Percentiles rank a stretch among this genome's conserved stretches.
These are phyloP conservation scores for Xiphophorus birchmanni DNA, from an alignment of 2,797 vertebrate genomes.

Conservation along the genomic window DNA sequence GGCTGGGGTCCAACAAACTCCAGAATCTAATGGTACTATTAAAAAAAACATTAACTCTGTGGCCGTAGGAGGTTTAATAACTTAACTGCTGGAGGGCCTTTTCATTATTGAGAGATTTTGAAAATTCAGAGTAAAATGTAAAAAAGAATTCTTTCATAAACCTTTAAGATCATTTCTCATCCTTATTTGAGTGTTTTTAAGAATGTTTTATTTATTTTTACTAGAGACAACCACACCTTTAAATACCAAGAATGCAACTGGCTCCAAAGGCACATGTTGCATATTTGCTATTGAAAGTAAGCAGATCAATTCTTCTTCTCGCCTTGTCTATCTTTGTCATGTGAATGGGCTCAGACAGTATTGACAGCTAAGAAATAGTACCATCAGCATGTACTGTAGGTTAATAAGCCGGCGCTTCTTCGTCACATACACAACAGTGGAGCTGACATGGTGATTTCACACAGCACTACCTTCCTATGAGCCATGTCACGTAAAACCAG, in stretches of 20 bases:
- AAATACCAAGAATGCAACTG: not conserved
- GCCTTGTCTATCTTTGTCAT: not conserved
- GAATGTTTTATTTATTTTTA: not conserved
- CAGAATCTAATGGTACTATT: not conserved
- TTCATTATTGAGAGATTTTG: not conserved
- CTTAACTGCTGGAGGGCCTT: not conserved
- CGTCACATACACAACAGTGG: slow-evolving; percentile 11
- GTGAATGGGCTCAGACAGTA: slow-evolving; percentile 25
- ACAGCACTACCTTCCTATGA: slow-evolving; percentile 36
- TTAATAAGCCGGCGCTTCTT: slow-evolving; percentile 25
- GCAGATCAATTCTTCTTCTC: slow-evolving; percentile 5
- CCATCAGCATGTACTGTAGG: slow-evolving; percentile 23
- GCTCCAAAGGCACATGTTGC: not conserved
- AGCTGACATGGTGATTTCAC: slow-evolving; percentile 20
- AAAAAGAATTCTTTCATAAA: not conserved
- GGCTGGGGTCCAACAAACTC: not conserved
- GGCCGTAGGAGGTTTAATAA: not conserved
- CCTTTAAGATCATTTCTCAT: not conserved
- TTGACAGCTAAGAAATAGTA: slow-evolving; percentile 49
- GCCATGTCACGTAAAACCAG: slow-evolving; percentile 41
- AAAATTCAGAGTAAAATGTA: not conserved
- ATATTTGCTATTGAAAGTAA: not conserved
- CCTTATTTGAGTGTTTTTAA: not conserved
- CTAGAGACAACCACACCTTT: not conserved
- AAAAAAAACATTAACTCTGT: too few species aligned